Evolutionary conservation across 2,888 invertebrate species (phyloP).

Genomic region (Amorpha juglandis): DNA sequence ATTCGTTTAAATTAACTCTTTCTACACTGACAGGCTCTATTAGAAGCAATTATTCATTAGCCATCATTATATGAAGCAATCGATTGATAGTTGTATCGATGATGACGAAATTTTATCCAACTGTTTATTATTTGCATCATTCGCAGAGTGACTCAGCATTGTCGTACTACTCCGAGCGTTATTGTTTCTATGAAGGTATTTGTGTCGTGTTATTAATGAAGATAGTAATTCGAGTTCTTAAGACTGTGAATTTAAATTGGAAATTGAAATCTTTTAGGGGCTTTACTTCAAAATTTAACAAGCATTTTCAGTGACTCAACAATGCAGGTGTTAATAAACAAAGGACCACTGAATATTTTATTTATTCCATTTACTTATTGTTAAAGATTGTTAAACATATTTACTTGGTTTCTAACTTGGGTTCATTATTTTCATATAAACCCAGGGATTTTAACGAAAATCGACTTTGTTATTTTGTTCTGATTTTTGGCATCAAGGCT

Average conservation of each 20-base stretch:
- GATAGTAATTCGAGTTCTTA: constrained; percentile 4
- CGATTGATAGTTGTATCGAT: constrained; percentile 21
- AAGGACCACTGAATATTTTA: neutral
- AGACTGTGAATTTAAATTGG: neutral
- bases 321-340: constrained; percentile 2
- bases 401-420: no score
- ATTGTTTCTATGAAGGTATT: constrained; percentile 8
- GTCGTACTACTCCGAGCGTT: neutral
- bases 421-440: no score
- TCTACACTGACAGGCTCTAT: constrained; percentile 54
- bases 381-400: no score
- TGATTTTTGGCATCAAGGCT: no score
- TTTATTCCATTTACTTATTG: neutral
- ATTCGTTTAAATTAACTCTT: constrained; percentile 58
- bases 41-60: constrained; percentile 51
- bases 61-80: constrained; percentile 18
- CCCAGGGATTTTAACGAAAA: no score
- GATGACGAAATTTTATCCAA: constrained; percentile 9
- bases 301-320: constrained; percentile 4
- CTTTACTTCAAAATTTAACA: no score
- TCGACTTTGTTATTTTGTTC: no score
- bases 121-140: constrained; percentile 22
- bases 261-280: neutral
- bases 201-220: constrained; percentile 2
- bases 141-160: constrained; percentile 9